Conservation (phyloP, 2,888 invertebrate genomes). For the Nephrotoma guestfalica region DNA sequence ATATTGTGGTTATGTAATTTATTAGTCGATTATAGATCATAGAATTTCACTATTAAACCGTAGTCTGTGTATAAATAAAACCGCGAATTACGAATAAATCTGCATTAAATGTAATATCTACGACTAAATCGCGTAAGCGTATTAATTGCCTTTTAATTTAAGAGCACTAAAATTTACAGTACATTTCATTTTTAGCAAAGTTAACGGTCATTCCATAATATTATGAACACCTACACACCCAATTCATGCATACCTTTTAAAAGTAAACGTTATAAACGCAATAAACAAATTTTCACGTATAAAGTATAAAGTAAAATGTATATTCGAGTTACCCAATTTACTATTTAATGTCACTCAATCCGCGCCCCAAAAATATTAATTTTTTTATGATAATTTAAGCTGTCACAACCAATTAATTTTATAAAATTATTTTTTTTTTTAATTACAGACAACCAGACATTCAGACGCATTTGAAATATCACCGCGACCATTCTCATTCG, state of each 20-base stretch:
- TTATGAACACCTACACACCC: background rate
- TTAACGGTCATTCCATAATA: background rate
- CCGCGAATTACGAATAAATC: no score
- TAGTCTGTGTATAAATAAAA: no score
- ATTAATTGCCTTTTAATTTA: background rate
- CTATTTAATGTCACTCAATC: background rate
- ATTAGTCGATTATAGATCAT: no score
- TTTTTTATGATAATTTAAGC: background rate
- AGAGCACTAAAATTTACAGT: no score
- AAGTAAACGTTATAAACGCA: background rate
- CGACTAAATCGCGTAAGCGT: background rate
- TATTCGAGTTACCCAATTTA: background rate
- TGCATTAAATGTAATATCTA: no score
- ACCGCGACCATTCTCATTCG: conserved; percentile 26
- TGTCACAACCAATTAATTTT: background rate
- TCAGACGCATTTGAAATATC: conserved; percentile 31
- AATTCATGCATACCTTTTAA: no score
- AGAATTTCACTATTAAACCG: no score
- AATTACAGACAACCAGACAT: conserved; percentile 21
- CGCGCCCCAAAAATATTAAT: background rate
- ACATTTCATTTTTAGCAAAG: background rate
- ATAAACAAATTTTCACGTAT: background rate
- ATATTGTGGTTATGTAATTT: no score
- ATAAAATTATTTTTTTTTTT: background rate
- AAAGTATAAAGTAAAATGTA: background rate